Conservation (phyloP, 2,797 vertebrate genomes). For the Clarias platycephalus region DNA sequence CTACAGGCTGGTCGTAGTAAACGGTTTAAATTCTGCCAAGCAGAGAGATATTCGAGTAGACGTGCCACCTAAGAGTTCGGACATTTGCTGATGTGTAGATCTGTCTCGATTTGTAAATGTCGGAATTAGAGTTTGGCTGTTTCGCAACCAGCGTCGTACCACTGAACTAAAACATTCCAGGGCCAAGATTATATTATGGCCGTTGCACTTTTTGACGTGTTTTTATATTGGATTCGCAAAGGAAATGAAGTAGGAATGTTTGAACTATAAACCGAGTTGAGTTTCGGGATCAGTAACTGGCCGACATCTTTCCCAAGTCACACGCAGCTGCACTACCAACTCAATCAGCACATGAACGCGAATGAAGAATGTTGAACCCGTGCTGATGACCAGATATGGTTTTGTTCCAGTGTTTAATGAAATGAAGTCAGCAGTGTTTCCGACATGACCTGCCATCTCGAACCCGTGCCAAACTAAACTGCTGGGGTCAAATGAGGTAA, state of each 20-base stretch:
- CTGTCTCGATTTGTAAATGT: background rate
- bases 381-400: conserved; percentile 3
- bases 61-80: conserved; percentile 20
- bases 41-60: conserved; percentile 38
- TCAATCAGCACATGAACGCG: background rate
- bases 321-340: background rate
- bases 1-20: conserved; percentile 24
- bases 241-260: background rate
- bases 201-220: conserved; percentile 8
- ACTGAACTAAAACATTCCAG: conserved; percentile 36
- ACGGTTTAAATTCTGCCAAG: conserved; percentile 43
- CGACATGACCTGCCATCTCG: background rate
- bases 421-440: conserved; percentile 28
- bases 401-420: conserved; percentile 1
- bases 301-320: background rate
- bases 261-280: background rate
- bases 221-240: conserved; percentile 3
- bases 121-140: background rate
- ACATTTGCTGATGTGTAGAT: conserved; percentile 36
- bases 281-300: background rate
- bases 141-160: conserved; percentile 11
- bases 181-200: background rate
- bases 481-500: conserved; percentile 4
- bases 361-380: conserved; percentile 9
- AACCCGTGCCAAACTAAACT: conserved; percentile 39